Percentiles rank a stretch among this genome's conserved stretches.
phyloP scores from a whole-genome alignment of 2,888 invertebrate species.

The Aphidoletes aphidimyza region DNA sequence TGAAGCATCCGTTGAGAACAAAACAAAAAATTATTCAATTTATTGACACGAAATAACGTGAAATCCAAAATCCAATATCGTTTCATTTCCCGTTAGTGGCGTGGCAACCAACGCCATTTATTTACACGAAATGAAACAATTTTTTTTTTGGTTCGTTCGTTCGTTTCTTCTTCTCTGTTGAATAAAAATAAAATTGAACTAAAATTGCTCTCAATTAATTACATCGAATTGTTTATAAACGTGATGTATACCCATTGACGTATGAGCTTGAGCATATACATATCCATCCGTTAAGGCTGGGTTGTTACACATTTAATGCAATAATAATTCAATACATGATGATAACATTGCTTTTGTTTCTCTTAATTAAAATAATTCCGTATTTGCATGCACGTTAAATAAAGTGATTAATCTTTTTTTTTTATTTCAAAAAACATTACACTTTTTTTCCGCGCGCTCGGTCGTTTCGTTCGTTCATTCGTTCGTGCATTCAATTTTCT shows the following conservation, averaged over 20 bases:
- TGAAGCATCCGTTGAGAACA: neutral
- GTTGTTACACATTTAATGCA: constrained; percentile 24
- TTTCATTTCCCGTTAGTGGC: neutral
- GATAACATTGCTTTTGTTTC: constrained; percentile 37
- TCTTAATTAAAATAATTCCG: constrained; percentile 33
- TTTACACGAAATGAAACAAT: neutral
- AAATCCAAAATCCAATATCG: neutral
- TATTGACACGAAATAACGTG: constrained; percentile 14
- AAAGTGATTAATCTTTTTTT: constrained; percentile 50
- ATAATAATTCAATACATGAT: constrained; percentile 18
- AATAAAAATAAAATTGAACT: neutral
- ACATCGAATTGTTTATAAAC: neutral
- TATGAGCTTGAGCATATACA: neutral
- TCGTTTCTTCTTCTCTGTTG: no score
- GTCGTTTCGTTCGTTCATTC: neutral
- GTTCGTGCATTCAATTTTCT: neutral
- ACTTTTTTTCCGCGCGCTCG: neutral
- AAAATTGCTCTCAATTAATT: constrained; percentile 37
- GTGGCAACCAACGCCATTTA: neutral
- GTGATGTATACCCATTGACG: constrained; percentile 22
- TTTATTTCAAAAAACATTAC: neutral
- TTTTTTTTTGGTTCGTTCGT: no score
- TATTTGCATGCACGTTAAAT: constrained; percentile 36
- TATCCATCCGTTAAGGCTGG: neutral
- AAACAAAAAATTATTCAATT: no score